Evolutionary conservation across 2,888 invertebrate genomes (phyloP).

Genomic region (Lordiphosa andalusiaca): DNA sequence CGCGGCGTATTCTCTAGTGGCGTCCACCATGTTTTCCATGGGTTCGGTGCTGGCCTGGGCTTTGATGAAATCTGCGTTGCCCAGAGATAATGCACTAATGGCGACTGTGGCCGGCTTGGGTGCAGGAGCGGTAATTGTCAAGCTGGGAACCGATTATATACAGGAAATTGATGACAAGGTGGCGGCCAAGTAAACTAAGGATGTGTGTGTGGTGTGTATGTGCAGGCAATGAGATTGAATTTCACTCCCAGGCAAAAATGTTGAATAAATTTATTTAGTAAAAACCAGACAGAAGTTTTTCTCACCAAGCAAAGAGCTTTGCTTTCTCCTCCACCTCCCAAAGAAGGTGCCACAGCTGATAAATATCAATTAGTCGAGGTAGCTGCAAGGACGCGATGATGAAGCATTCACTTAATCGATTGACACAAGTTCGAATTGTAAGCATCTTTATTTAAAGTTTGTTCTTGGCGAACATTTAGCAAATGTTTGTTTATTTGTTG

Average conservation of each 20-base stretch:
- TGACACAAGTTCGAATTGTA: too few species aligned
- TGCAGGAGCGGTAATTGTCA: constrained; percentile 77
- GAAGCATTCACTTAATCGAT: too few species aligned
- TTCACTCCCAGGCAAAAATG: background rate
- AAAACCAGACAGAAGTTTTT: constrained; percentile 9
- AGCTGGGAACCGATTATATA: constrained; percentile 78
- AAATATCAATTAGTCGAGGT: too few species aligned
- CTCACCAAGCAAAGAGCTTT: background rate
- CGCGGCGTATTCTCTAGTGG: constrained; percentile 85
- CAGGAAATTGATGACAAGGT: constrained; percentile 74
- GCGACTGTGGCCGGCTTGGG: constrained; percentile 77
- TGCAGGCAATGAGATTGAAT: constrained; percentile 29
- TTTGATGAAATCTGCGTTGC: constrained; percentile 87
- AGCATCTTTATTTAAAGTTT: too few species aligned
- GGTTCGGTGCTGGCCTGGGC: constrained; percentile 95
- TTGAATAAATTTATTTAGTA: constrained; percentile 38
- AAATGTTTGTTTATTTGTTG: background rate
- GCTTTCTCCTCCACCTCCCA: too few species aligned
- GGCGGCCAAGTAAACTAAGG: constrained; percentile 47
- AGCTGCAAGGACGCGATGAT: too few species aligned
- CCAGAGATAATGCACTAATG: constrained; percentile 70
- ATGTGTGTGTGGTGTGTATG: constrained; percentile 5
- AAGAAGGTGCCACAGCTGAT: too few species aligned
- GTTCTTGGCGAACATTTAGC: too few species aligned
- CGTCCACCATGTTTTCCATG: constrained; percentile 91